phyloP scores from a whole-genome alignment of 2,113 vertebrate species.

The Spheniscus mendiculus region DNA sequence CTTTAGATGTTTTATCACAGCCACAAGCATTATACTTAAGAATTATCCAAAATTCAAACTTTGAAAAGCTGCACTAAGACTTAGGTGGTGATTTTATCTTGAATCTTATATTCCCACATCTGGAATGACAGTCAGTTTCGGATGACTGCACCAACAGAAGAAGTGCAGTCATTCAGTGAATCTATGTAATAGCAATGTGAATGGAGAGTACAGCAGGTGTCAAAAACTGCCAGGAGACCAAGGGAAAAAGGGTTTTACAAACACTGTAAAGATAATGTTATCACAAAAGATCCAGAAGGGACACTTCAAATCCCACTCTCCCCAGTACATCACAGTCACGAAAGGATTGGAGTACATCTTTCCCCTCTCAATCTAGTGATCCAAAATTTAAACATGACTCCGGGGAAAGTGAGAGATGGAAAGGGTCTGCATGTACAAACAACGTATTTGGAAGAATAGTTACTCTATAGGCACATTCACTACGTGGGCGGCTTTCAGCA shows the following conservation, averaged over 20 bases:
- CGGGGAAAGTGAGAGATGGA: neutral
- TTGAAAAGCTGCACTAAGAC: neutral
- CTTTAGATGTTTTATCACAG: neutral
- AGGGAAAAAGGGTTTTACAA: neutral
- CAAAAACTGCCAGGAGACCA: neutral
- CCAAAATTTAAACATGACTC: neutral
- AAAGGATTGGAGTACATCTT: neutral
- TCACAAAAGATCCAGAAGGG: neutral
- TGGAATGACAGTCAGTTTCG: neutral
- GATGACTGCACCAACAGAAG: neutral
- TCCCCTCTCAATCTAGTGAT: neutral
- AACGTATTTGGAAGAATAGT: neutral
- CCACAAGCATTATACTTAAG: neutral
- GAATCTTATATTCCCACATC: neutral
- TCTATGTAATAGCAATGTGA: neutral
- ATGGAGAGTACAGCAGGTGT: neutral
- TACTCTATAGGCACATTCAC: neutral
- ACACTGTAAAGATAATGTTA: neutral
- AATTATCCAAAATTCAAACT: neutral
- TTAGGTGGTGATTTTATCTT: neutral
- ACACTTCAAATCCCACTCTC: neutral
- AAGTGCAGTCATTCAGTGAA: neutral
- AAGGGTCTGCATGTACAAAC: neutral
- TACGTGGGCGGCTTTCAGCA: neutral
- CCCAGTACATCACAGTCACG: neutral